phyloP scores from a whole-genome alignment of 2,113 vertebrate species.

The Suncus etruscus region DNA sequence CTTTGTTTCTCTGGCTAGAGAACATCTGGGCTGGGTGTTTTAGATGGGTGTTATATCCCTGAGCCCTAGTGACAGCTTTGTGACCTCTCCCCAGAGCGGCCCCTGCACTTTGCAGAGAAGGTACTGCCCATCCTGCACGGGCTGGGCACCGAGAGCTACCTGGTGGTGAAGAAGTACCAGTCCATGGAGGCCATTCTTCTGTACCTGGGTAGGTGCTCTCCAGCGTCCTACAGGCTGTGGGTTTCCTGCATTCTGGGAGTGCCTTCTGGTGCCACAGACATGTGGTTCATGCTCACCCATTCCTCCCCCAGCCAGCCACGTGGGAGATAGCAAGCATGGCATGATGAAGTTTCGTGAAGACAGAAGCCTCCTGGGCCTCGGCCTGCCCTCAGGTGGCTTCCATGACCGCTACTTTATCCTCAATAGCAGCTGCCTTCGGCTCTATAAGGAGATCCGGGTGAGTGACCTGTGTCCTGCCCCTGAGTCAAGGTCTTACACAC shows the following conservation, averaged over 20 bases:
- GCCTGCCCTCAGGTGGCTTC: slow-evolving; percentile 89
- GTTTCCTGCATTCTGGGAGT: too few species aligned
- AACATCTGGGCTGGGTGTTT: too few species aligned
- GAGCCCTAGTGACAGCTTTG: not conserved
- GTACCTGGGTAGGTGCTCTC: slow-evolving; percentile 90
- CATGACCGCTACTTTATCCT: slow-evolving; percentile 97
- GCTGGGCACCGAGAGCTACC: slow-evolving; percentile 91
- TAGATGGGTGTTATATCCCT: too few species aligned
- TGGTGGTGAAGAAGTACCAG: slow-evolving; percentile 94
- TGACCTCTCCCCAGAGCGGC: slow-evolving; percentile 89
- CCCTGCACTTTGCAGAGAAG: slow-evolving; percentile 93
- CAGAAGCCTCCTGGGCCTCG: slow-evolving; percentile 92
- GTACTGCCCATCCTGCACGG: slow-evolving; percentile 95
- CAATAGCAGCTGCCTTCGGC: slow-evolving; percentile 90
- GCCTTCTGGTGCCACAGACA: too few species aligned
- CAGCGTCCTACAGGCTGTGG: too few species aligned
- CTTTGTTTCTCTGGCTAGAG: too few species aligned
- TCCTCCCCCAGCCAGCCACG: slow-evolving; percentile 89
- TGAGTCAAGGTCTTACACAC: too few species aligned
- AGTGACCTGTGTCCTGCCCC: slow-evolving; percentile 76
- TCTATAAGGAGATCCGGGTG: slow-evolving; percentile 97
- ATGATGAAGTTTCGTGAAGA: slow-evolving; percentile 96
- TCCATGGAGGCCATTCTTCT: slow-evolving; percentile 93
- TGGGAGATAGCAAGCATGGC: slow-evolving; percentile 93
- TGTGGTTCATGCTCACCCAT: not conserved